Evolutionary conservation across 2,113 vertebrate species (phyloP).

Genomic region (Brevimyrus niger): DNA sequence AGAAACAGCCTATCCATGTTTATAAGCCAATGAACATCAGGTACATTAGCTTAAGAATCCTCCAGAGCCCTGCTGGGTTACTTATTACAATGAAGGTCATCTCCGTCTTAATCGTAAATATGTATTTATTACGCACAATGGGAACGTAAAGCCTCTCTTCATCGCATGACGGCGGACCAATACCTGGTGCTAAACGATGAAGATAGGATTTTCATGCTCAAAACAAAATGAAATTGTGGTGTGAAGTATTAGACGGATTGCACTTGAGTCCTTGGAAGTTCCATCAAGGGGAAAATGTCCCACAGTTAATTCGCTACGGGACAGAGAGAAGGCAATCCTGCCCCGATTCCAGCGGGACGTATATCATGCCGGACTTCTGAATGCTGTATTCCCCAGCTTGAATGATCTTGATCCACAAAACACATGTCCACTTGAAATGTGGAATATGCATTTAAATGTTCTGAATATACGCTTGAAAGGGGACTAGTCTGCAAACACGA

Average conservation of each 20-base stretch:
- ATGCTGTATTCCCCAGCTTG: slow-evolving; percentile 52
- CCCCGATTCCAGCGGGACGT: slow-evolving; percentile 40
- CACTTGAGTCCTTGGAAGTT: not conserved
- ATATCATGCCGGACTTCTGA: slow-evolving; percentile 48
- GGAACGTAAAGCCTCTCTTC: not conserved
- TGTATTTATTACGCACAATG: not conserved
- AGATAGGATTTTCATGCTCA: too few species aligned
- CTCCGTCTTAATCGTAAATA: not conserved
- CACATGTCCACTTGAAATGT: slow-evolving; percentile 52
- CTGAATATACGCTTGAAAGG: slow-evolving; percentile 47
- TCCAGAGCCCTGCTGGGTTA: not conserved
- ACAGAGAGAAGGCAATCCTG: slow-evolving; percentile 29
- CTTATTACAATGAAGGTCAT: not conserved
- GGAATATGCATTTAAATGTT: slow-evolving; percentile 57
- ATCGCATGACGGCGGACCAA: not conserved
- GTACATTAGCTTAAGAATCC: not conserved
- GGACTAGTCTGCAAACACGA: slow-evolving; percentile 34
- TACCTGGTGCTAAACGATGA: not conserved
- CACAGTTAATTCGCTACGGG: slow-evolving; percentile 13
- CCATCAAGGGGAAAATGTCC: not conserved
- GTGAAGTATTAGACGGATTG: not conserved
- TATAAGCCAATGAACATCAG: not conserved
- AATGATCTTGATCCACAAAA: slow-evolving; percentile 51
- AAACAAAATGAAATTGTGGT: not conserved
- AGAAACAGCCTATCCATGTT: not conserved